Conservation (phyloP, 2,888 invertebrate genomes). For the Chrysopilus asiliformis region DNA sequence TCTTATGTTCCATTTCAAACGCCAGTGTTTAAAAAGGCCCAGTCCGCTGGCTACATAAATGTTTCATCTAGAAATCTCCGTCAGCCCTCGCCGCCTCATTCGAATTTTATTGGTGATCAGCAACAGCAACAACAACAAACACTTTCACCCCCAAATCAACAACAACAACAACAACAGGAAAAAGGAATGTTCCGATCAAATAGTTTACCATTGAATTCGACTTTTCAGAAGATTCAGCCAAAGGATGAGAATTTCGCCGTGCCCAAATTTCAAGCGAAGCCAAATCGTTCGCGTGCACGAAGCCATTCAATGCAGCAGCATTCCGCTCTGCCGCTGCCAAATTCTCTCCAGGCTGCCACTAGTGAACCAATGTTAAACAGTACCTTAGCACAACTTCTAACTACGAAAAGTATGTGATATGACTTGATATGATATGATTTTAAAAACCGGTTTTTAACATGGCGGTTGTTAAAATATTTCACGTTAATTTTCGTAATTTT, state of each 20-base stretch:
- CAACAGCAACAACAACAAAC: slow-evolving; percentile 19
- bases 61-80: slow-evolving; percentile 16
- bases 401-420: neutral
- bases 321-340: slow-evolving; percentile 21
- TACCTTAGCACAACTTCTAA: slow-evolving; percentile 69
- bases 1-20: too few relatives aligned
- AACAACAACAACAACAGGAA: slow-evolving; percentile 16
- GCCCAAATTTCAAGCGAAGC: slow-evolving; percentile 30
- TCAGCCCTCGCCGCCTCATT: slow-evolving; percentile 4
- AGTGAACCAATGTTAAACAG: slow-evolving; percentile 67
- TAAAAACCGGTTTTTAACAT: too few relatives aligned
- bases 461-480: too few relatives aligned
- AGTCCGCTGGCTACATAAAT: slow-evolving; percentile 29
- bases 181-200: slow-evolving; percentile 47
- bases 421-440: too few relatives aligned
- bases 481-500: too few relatives aligned
- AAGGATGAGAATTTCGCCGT: slow-evolving; percentile 29
- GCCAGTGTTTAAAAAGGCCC: slow-evolving; percentile 28
- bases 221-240: slow-evolving; percentile 32
- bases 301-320: slow-evolving; percentile 35
- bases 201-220: slow-evolving; percentile 46
- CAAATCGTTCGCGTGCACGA: slow-evolving; percentile 26
- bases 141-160: too few relatives aligned
- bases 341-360: slow-evolving; percentile 56
- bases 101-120: slow-evolving; percentile 7